These are phyloP conservation scores for Diarsia dahlii DNA, from an alignment of 2,888 invertebrate genomes.

Conservation along the genomic window DNA sequence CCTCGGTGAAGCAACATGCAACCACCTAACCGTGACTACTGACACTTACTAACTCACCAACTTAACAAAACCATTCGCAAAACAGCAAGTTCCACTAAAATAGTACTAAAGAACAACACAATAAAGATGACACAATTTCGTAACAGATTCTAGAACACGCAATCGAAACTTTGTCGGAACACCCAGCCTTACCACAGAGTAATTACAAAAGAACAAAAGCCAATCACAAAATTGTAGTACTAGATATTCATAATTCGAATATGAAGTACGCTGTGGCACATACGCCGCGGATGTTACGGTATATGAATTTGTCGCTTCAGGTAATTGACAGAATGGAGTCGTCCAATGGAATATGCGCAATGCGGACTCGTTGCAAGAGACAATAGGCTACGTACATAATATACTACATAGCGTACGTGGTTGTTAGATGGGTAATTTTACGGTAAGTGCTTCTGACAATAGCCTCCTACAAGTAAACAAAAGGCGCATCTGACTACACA, in stretches of 20 bases:
- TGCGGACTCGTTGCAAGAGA: constrained; percentile 65
- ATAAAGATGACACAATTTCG: constrained; percentile 43
- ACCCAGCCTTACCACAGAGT: constrained; percentile 63
- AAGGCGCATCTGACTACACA: constrained; percentile 77
- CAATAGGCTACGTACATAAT: constrained; percentile 68
- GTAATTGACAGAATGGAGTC: constrained; percentile 74
- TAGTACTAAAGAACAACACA: constrained; percentile 40
- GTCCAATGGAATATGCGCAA: constrained; percentile 75
- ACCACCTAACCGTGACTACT: constrained; percentile 83
- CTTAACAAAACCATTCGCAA: constrained; percentile 59
- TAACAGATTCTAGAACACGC: constrained; percentile 42
- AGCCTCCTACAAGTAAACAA: constrained; percentile 82
- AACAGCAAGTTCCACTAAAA: constrained; percentile 36
- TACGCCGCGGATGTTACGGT: constrained; percentile 68
- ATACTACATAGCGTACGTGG: constrained; percentile 68
- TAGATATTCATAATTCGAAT: constrained; percentile 38
- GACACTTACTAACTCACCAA: constrained; percentile 79
- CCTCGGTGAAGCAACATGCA: constrained; percentile 83
- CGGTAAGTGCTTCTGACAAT: constrained; percentile 85
- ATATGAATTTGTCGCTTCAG: constrained; percentile 81
- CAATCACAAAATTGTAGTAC: constrained; percentile 56
- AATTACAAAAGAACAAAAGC: constrained; percentile 62
- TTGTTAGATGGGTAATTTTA: constrained; percentile 85
- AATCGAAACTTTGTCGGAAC: constrained; percentile 43
- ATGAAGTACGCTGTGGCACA: constrained; percentile 59